Evolutionary conservation across 1,140 invertebrate species (phyloP).

Genomic region (Pseudachorutes palmiensis): DNA sequence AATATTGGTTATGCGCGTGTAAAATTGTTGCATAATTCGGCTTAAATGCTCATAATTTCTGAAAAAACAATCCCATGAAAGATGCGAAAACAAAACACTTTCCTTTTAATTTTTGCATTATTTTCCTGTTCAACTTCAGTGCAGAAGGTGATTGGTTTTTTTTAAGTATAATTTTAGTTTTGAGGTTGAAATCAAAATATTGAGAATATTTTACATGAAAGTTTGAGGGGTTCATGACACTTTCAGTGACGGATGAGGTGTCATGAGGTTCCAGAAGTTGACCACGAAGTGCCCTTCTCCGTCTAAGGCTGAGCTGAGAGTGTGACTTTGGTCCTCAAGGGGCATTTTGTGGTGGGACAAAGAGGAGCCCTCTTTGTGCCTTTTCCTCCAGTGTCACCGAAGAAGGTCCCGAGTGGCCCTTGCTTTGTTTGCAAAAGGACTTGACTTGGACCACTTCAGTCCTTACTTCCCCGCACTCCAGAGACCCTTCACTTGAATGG

Average conservation of each 20-base stretch:
- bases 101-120: no score
- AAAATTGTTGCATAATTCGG: no score
- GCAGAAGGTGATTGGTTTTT: no score
- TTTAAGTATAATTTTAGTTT: no score
- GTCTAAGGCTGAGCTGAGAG: slow-evolving; percentile 5
- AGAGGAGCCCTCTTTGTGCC: not conserved
- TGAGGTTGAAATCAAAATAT: not conserved
- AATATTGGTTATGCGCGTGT: no score
- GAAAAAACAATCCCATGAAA: no score
- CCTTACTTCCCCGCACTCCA: slow-evolving; percentile 14
- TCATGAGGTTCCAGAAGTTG: not conserved
- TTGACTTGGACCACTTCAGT: not conserved
- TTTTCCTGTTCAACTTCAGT: no score
- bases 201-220: not conserved
- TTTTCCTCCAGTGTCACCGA: not conserved
- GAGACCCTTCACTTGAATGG: not conserved
- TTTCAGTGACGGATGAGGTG: slow-evolving; percentile 1
- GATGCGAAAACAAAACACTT: no score
- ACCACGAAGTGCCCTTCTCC: not conserved
- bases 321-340: not conserved
- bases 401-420: not conserved
- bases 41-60: no score
- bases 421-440: slow-evolving; percentile 1
- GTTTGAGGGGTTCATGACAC: not conserved
- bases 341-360: slow-evolving; percentile 3